phyloP scores from a whole-genome alignment of 2,797 vertebrate genomes.

The Peromyscus aztecus region DNA sequence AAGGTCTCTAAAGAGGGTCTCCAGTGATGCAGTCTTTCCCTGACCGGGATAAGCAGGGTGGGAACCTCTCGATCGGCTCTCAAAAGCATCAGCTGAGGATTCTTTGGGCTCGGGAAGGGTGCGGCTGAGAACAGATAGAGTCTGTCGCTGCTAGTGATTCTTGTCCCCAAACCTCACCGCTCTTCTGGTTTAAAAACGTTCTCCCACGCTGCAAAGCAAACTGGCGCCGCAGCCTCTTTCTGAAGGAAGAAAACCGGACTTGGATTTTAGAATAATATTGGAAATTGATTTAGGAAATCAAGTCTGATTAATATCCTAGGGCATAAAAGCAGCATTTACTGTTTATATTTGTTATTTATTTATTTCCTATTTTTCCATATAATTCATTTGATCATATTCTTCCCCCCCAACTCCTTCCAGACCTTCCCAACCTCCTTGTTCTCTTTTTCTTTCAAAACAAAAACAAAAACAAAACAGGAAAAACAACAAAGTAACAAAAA shows the following conservation, averaged over 20 bases:
- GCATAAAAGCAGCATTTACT: slow-evolving; percentile 76
- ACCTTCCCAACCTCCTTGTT: neutral
- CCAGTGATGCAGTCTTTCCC: slow-evolving; percentile 87
- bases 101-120: neutral
- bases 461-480: neutral
- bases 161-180: neutral
- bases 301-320: neutral
- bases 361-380: neutral
- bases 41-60: slow-evolving; percentile 85
- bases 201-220: neutral
- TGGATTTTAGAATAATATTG: neutral
- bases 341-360: neutral
- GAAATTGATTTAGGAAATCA: neutral
- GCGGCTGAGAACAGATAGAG: neutral
- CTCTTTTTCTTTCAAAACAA: neutral
- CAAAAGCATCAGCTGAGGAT: slow-evolving; percentile 82
- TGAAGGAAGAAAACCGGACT: neutral
- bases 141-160: accelerated
- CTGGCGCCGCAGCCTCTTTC: neutral
- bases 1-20: neutral
- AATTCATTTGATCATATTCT: neutral
- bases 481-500: neutral
- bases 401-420: neutral
- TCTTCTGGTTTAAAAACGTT: neutral
- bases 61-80: slow-evolving; percentile 70